Conservation (phyloP, 1,140 invertebrate species). For the Drosophila prosaltans region DNA sequence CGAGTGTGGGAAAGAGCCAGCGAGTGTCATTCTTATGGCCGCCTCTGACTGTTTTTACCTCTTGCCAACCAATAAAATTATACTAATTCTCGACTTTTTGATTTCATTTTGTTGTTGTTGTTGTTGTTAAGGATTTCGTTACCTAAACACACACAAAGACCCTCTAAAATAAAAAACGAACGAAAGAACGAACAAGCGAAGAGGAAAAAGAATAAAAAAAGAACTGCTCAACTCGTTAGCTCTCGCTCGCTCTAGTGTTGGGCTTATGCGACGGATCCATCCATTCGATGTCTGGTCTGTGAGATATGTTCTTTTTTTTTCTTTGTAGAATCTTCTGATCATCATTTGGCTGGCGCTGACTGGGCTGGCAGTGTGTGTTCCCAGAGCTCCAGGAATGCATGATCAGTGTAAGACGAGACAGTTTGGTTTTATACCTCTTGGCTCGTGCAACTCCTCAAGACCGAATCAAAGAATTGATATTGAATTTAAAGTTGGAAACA, state of each 20-base stretch:
- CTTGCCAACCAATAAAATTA: slow-evolving; percentile 81
- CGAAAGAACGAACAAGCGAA: slow-evolving; percentile 5
- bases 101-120: slow-evolving; percentile 66
- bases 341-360: slow-evolving; percentile 48
- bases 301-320: slow-evolving; percentile 13
- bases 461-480: slow-evolving; percentile 29
- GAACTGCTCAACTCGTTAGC: slow-evolving; percentile 18
- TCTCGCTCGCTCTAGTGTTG: slow-evolving; percentile 55
- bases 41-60: slow-evolving; percentile 54
- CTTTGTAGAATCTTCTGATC: slow-evolving; percentile 35
- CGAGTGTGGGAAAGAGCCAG: slow-evolving; percentile 56
- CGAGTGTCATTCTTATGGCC: slow-evolving; percentile 69
- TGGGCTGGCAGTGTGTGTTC: slow-evolving; percentile 49
- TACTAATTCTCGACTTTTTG: slow-evolving; percentile 81
- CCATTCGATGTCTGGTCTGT: slow-evolving; percentile 19
- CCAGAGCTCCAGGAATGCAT: slow-evolving; percentile 56
- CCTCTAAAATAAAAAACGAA: not conserved
- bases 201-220: slow-evolving; percentile 14
- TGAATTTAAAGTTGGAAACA: slow-evolving; percentile 9
- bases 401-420: slow-evolving; percentile 64
- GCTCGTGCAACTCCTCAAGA: slow-evolving; percentile 68
- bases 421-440: slow-evolving; percentile 73
- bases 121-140: slow-evolving; percentile 70
- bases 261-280: slow-evolving; percentile 21
- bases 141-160: slow-evolving; percentile 58